A percentile compares a stretch with the other conserved stretches of the same genome.
phyloP scores from a whole-genome alignment of 2,113 vertebrate genomes.

The Oenanthe oenanthe region DNA sequence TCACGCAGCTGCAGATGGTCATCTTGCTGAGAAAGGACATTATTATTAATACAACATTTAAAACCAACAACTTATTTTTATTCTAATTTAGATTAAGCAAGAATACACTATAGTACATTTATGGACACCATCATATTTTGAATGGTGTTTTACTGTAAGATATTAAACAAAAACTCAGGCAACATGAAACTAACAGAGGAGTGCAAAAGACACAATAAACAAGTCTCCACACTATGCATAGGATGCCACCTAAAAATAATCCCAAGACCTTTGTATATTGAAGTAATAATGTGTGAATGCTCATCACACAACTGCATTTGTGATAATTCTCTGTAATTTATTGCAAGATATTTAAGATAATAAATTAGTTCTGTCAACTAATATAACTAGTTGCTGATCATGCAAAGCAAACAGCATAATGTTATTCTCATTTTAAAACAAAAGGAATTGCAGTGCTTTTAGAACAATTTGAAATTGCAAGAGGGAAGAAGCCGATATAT shows the following conservation, averaged over 20 bases:
- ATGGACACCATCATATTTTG: not conserved
- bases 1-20: not conserved
- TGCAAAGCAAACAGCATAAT: not conserved
- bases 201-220: not conserved
- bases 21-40: not conserved
- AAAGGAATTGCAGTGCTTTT: not conserved
- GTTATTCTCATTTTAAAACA: not conserved
- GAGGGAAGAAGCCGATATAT: not conserved
- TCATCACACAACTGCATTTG: not conserved
- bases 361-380: not conserved
- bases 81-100: not conserved
- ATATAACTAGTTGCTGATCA: not conserved
- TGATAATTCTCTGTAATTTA: not conserved
- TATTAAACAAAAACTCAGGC: not conserved
- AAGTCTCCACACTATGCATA: not conserved
- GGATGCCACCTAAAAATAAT: not conserved
- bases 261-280: not conserved
- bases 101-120: not conserved
- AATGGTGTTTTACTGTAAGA: not conserved
- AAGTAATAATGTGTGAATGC: not conserved
- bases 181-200: not conserved
- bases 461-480: not conserved
- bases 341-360: not conserved
- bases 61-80: not conserved
- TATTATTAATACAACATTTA: not conserved